These are phyloP conservation scores for Noctua janthe DNA, from an alignment of 2,888 invertebrate genomes.

Conservation along the genomic window DNA sequence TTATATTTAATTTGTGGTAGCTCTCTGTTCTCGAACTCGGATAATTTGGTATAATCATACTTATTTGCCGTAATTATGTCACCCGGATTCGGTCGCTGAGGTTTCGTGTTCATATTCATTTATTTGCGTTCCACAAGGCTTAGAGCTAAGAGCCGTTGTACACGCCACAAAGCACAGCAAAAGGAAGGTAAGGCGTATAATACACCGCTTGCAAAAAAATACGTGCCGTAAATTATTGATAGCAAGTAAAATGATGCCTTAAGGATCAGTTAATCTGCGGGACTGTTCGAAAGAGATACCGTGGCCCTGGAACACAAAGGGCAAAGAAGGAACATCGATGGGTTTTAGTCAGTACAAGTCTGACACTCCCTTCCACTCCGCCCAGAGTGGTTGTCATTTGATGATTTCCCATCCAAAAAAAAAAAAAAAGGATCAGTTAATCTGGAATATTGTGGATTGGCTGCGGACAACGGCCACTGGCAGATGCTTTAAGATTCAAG, in stretches of 20 bases:
- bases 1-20: conserved; percentile 16
- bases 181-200: too few species aligned
- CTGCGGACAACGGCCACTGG: not conserved
- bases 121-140: too few species aligned
- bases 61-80: not conserved
- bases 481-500: not conserved
- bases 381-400: too few species aligned
- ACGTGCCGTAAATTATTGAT: not conserved
- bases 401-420: too few species aligned
- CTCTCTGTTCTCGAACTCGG: not conserved
- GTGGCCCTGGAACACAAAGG: too few species aligned
- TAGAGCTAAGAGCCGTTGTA: too few species aligned
- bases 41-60: not conserved
- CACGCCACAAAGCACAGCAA: too few species aligned
- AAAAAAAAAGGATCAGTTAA: not conserved
- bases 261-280: not conserved
- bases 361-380: too few species aligned
- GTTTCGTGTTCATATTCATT: not conserved
- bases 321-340: too few species aligned
- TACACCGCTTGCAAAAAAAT: not conserved
- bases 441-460: not conserved
- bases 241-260: not conserved
- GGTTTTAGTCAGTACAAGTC: too few species aligned
- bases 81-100: not conserved
- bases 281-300: too few species aligned